Conservation (phyloP, 2,797 vertebrate species). For the Eidolon dupreanum region DNA sequence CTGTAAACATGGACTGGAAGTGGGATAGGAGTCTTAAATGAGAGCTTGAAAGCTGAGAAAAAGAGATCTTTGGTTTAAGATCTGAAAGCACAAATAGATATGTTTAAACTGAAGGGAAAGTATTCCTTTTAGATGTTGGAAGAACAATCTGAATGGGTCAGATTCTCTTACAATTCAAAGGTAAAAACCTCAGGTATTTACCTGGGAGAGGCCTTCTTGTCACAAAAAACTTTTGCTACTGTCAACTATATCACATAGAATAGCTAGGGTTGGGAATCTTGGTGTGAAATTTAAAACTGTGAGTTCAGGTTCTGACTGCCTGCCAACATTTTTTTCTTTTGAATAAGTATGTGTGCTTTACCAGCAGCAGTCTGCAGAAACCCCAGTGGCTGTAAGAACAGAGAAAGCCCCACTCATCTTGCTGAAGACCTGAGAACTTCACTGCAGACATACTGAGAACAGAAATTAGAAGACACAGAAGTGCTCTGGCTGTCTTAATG, state of each 20-base stretch:
- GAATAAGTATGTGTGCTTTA: neutral
- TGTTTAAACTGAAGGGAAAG: neutral
- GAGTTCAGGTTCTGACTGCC: neutral
- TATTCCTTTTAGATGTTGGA: neutral
- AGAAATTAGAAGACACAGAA: neutral
- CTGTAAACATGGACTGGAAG: neutral
- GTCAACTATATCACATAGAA: neutral
- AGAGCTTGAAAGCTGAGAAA: neutral
- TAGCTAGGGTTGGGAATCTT: neutral
- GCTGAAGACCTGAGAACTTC: neutral
- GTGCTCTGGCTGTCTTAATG: neutral
- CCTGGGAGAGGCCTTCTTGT: neutral
- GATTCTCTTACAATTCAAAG: neutral
- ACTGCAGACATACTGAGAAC: neutral
- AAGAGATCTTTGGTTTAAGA: slow-evolving; percentile 7
- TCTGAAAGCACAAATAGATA: neutral
- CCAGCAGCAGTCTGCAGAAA: neutral
- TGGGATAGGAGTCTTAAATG: neutral
- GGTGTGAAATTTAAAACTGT: neutral
- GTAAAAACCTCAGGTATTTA: neutral
- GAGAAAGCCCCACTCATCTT: neutral
- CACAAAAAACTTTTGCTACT: neutral
- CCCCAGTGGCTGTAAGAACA: neutral
- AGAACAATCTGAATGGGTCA: neutral
- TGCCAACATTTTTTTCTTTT: neutral